phyloP scores from a whole-genome alignment of 2,797 vertebrate species.

The Toxotes lorentzi region DNA sequence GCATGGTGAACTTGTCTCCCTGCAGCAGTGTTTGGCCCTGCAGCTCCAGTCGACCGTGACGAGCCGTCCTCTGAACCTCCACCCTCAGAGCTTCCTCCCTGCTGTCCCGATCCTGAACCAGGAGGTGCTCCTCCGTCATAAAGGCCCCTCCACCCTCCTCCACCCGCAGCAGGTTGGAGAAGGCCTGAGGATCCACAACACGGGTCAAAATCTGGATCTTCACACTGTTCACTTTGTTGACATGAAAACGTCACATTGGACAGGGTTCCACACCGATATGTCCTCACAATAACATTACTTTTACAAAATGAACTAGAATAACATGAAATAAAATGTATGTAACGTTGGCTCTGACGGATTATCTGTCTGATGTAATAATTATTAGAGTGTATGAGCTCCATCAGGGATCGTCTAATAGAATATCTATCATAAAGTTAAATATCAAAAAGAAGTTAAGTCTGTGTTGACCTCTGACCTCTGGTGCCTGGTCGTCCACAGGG shows the following conservation, averaged over 20 bases:
- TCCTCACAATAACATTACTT: too few relatives aligned
- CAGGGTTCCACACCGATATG: not conserved
- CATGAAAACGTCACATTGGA: too few relatives aligned
- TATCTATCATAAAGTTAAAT: not conserved
- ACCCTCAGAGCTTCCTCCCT: constrained; percentile 72
- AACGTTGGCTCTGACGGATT: too few relatives aligned
- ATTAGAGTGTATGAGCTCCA: too few relatives aligned
- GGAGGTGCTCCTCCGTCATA: constrained; percentile 80
- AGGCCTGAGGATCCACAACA: constrained; percentile 69
- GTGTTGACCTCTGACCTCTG: constrained; percentile 76
- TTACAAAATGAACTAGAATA: too few relatives aligned
- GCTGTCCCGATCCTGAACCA: constrained; percentile 81
- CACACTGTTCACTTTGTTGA: too few relatives aligned
- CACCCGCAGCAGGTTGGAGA: constrained; percentile 82
- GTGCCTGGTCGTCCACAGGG: constrained; percentile 85
- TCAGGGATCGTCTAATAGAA: not conserved
- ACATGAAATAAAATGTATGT: too few relatives aligned
- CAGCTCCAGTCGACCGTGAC: constrained; percentile 73
- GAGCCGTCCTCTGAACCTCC: constrained; percentile 65
- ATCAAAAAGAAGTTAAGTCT: not conserved
- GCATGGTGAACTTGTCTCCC: constrained; percentile 74
- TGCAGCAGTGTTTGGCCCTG: constrained; percentile 68
- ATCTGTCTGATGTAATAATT: too few relatives aligned
- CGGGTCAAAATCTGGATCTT: not conserved
- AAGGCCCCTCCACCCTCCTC: constrained; percentile 81